Evolutionary conservation across 2,888 invertebrate species (phyloP), one percentile per base, ranked within the genome.

Genomic region (Podabrus alpinus): DNA sequence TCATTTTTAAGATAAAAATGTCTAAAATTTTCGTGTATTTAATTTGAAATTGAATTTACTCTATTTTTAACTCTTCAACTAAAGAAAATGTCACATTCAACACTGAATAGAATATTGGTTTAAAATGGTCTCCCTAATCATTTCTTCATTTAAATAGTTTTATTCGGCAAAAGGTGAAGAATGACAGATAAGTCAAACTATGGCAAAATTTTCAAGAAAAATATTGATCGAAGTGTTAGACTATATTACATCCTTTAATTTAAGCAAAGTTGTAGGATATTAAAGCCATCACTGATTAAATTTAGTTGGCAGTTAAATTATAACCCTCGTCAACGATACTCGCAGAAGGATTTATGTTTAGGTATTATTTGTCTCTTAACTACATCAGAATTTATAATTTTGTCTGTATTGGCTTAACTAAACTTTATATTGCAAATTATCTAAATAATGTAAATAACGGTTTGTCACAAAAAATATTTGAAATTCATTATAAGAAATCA

Each of bases 291-390:
- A 29, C 60, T 72, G 68, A 72, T 72, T 72, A 72, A 68, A 72
- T 67, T 72, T 72, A 62, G 72, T 72, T 68, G 72, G 68, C 62
- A 61, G 60, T 64, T 68, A 68, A 72, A 72, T 72, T 72, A 68
- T 68, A 68, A 72, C 72, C 68, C 72, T 72, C 72, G 72, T 72
- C 72, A 72, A 72, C 68, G 72, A 68, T 68, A 64, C 19, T 64
- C 62, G 62, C 21, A 64, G 17, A 17, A 64, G 62, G 62, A 64
- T 64, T 64, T 64, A 64, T 64, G 62, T 64, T 64, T 64, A 64
- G 62, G 62, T 64, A 64, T 64, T 64, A 64, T 64, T 64, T 64
- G 62, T 64, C 62, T 64, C 62, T 64, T 45, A 45, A 45, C 45
- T 45, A 45, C 45, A 45, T 45, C 45, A 45, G 45, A 45, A 45